These are phyloP conservation scores for Drosophila albomicans DNA, from an alignment of 1,140 invertebrate species.

Conservation along the genomic window DNA sequence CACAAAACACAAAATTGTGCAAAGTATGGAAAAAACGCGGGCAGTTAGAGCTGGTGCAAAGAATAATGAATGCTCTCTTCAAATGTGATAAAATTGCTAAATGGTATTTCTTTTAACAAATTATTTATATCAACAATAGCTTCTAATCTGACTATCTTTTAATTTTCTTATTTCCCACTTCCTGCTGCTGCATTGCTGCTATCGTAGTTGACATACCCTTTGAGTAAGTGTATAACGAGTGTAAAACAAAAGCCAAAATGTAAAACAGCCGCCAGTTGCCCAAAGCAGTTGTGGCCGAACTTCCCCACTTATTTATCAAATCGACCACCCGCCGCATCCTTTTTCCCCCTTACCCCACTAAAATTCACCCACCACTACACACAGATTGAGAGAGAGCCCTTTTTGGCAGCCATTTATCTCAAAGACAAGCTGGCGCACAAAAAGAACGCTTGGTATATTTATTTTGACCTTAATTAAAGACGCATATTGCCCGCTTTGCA, in stretches of 20 bases:
- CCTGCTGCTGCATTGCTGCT: not conserved
- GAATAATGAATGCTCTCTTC: not conserved
- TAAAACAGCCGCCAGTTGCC: slow-evolving; percentile 48
- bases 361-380: not conserved
- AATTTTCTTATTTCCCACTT: not conserved
- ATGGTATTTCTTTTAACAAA: not conserved
- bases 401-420: slow-evolving; percentile 67
- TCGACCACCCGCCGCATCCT: slow-evolving; percentile 27
- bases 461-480: slow-evolving; percentile 77
- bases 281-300: slow-evolving; percentile 45
- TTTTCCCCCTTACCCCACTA: not conserved
- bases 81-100: not conserved
- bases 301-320: slow-evolving; percentile 72
- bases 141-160: not conserved
- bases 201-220: not conserved
- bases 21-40: slow-evolving; percentile 6
- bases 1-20: slow-evolving; percentile 18
- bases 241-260: slow-evolving; percentile 57
- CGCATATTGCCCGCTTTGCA: slow-evolving; percentile 66
- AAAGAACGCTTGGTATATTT: slow-evolving; percentile 53
- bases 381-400: slow-evolving; percentile 8
- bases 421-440: slow-evolving; percentile 54
- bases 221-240: not conserved
- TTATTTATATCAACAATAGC: not conserved
- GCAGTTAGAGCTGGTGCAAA: not conserved